Evolutionary conservation across 2,888 invertebrate species (phyloP), one percentile per base, ranked within the genome.

Genomic region (Frankliniella intonsa): DNA sequence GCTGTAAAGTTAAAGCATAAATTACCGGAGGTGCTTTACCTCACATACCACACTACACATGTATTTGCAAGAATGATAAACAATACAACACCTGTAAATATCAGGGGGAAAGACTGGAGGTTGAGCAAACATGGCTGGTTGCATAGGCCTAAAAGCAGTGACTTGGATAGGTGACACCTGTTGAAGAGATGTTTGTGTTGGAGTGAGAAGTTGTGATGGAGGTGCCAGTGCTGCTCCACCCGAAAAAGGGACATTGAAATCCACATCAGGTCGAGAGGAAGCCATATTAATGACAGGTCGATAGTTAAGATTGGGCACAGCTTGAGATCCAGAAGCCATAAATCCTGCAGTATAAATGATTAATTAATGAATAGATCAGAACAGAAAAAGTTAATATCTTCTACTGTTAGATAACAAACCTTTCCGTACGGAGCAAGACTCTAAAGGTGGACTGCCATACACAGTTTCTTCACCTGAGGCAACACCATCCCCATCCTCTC

Each of bases 201-300:
- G 82, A 12, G 82, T 25, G 49, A 62, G 80, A 17, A 49, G 79
- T 49, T 81, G 80, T 5, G 83, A 79, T 49, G 81, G 81, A 38
- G 87, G 84, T 8, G 87, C 86, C 82, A 87, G 80, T 85, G 88
- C 84, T 85, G 89, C 86, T 85, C 88, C 86, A 85, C 89, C 86
- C 86, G 85, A 85, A 80, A 86, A 50, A 82, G 62, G 62, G 14
- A 62, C n/a, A n/a, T 17, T 50, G 17, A 55, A 62, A 22, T 69
- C 50, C 49, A 49, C 19, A 81, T 81, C 81, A 17, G 55, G 22
- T 81, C 62, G n/a, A 2, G 69, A 10, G n/a, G 69, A 8, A 11
- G 69, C 12, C 69, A 76, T 22, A 22, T 25, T 76, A 8, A 76
- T 25, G 9, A 76, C 69, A 10, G 69, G 69, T 10, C 69, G 22